These are phyloP conservation scores for Phanerotoma sp. DNA, from an alignment of 2,888 invertebrate species.

Conservation along the genomic window DNA sequence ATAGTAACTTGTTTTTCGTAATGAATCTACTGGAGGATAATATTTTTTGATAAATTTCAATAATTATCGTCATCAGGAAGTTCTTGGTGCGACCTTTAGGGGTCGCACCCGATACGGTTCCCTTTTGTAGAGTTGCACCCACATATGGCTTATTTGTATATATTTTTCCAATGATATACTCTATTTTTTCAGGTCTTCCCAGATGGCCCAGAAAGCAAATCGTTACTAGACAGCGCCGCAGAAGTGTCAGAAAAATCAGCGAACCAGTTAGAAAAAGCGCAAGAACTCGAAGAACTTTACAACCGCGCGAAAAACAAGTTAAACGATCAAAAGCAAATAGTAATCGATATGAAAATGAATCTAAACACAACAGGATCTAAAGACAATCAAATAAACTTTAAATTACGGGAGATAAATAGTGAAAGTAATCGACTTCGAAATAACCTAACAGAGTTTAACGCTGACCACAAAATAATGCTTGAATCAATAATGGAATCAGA, in stretches of 20 bases:
- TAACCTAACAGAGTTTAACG: conserved; percentile 33
- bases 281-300: conserved; percentile 56
- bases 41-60: no score
- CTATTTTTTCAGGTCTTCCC: conserved; percentile 46
- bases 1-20: no score
- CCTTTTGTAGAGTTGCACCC: no score
- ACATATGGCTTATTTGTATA: not conserved
- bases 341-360: conserved; percentile 46
- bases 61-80: no score
- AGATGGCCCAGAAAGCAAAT: conserved; percentile 40
- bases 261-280: conserved; percentile 45
- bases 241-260: conserved; percentile 46
- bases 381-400: conserved; percentile 53
- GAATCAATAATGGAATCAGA: conserved; percentile 37
- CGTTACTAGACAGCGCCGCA: conserved; percentile 50
- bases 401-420: conserved; percentile 59
- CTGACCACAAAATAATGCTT: conserved; percentile 36
- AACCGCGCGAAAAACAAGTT: conserved; percentile 55
- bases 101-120: no score
- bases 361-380: conserved; percentile 52
- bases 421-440: conserved; percentile 58
- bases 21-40: no score
- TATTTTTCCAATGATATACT: not conserved
- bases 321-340: conserved; percentile 46
- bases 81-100: no score